Evolutionary conservation across 2,797 vertebrate species (phyloP).

Genomic region (Eidolon dupreanum): DNA sequence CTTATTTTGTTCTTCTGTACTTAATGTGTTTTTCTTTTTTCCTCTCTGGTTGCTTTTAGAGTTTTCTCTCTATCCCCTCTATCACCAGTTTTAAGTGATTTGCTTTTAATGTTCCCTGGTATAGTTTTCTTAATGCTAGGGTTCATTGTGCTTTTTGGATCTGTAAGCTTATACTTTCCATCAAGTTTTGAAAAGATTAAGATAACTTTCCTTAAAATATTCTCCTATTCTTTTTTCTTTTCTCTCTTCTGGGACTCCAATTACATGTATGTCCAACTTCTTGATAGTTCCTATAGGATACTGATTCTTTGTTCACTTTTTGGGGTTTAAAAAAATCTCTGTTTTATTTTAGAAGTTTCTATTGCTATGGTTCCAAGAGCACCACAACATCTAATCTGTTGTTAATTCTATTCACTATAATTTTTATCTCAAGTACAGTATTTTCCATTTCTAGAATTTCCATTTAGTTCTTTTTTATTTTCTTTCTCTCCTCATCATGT

Average conservation of each 20-base stretch:
- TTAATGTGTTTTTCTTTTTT: neutral
- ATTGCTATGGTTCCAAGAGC: slow-evolving; percentile 5
- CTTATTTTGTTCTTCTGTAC: neutral
- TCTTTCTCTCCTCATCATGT: neutral
- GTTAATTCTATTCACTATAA: neutral
- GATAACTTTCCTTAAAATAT: neutral
- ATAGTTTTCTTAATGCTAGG: neutral
- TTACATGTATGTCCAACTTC: neutral
- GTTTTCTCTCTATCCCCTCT: neutral
- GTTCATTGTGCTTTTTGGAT: neutral
- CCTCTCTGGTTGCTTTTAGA: neutral
- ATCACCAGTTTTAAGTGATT: neutral
- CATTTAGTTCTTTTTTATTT: slow-evolving; percentile 17
- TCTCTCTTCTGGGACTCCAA: neutral
- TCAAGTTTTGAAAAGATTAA: slow-evolving; percentile 4
- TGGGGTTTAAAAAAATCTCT: neutral
- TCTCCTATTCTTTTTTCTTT: neutral
- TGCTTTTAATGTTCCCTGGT: neutral
- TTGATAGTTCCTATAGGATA: neutral
- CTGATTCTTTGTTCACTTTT: neutral
- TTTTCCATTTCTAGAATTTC: neutral
- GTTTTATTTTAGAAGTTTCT: slow-evolving; percentile 4
- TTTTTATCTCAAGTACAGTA: slow-evolving; percentile 28
- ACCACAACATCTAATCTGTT: neutral
- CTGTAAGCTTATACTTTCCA: neutral